phyloP scores from a whole-genome alignment of 2,888 invertebrate genomes.

The Pammene fasciana region DNA sequence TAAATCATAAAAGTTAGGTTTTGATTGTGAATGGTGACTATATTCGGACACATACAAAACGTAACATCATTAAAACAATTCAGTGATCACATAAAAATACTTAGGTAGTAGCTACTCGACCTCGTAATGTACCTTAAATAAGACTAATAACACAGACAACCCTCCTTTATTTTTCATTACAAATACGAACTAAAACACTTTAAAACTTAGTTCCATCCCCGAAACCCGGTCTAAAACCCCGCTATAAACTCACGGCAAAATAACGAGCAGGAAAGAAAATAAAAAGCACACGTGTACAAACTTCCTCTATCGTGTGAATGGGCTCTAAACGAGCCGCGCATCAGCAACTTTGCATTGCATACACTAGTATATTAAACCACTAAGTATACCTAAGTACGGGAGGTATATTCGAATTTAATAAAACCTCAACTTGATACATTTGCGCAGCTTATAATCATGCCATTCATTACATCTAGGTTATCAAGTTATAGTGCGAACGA shows the following conservation, averaged over 20 bases:
- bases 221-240: slow-evolving; percentile 32
- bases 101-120: too few relatives aligned
- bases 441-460: too few relatives aligned
- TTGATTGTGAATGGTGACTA: too few relatives aligned
- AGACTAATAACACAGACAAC: neutral
- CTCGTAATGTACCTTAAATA: too few relatives aligned
- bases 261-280: slow-evolving; percentile 54
- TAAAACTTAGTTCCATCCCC: slow-evolving; percentile 8
- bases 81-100: too few relatives aligned
- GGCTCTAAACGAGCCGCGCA: slow-evolving; percentile 55
- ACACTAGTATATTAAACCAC: neutral
- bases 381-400: neutral
- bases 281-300: slow-evolving; percentile 51
- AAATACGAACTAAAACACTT: slow-evolving; percentile 1
- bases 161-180: neutral
- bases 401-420: too few relatives aligned
- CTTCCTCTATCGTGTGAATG: slow-evolving; percentile 60
- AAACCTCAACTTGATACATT: too few relatives aligned
- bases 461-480: too few relatives aligned
- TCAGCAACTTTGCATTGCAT: slow-evolving; percentile 21
- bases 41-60: too few relatives aligned
- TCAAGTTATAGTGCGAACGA: too few relatives aligned
- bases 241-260: slow-evolving; percentile 47
- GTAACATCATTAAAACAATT: too few relatives aligned
- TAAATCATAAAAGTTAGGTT: too few relatives aligned